Conservation (phyloP, 2,888 invertebrate genomes). For the Pseudoips prasinana region DNA sequence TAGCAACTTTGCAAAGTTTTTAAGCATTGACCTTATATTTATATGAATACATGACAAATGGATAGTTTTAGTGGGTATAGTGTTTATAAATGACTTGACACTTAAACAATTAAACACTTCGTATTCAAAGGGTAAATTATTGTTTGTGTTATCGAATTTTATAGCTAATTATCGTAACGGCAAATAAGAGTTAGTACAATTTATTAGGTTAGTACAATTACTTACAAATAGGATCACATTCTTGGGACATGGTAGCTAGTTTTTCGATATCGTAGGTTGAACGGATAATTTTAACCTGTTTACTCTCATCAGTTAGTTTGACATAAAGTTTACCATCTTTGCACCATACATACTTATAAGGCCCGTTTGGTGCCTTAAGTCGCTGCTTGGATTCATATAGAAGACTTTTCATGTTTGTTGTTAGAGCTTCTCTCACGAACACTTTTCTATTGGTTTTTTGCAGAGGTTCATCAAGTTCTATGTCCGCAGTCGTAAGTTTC, state of each 20-base stretch:
- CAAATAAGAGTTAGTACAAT: not conserved
- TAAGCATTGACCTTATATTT: slow-evolving; percentile 27
- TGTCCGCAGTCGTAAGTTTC: slow-evolving; percentile 17
- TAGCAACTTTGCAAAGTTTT: slow-evolving; percentile 9
- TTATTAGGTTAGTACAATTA: not conserved
- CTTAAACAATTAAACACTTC: slow-evolving; percentile 1
- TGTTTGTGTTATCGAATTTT: not conserved
- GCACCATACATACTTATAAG: slow-evolving; percentile 4
- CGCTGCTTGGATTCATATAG: slow-evolving; percentile 3
- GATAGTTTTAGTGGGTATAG: slow-evolving; percentile 3
- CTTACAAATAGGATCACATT: not conserved
- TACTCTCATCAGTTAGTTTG: slow-evolving; percentile 3
- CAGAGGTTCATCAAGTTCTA: slow-evolving; percentile 15
- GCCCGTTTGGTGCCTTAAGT: not conserved
- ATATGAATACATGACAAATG: slow-evolving; percentile 18
- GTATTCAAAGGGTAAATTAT: not conserved
- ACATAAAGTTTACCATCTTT: slow-evolving; percentile 3
- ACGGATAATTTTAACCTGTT: not conserved
- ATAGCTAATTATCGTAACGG: not conserved
- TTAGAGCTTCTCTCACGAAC: slow-evolving; percentile 2
- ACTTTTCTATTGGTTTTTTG: slow-evolving; percentile 11
- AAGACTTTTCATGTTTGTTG: not conserved
- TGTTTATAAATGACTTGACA: slow-evolving; percentile 1
- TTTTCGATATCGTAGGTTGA: not conserved
- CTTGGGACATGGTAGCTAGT: not conserved